phyloP scores from a whole-genome alignment of 53 echinoderm and acorn worm genomes.

The Echinometra lucunter region DNA sequence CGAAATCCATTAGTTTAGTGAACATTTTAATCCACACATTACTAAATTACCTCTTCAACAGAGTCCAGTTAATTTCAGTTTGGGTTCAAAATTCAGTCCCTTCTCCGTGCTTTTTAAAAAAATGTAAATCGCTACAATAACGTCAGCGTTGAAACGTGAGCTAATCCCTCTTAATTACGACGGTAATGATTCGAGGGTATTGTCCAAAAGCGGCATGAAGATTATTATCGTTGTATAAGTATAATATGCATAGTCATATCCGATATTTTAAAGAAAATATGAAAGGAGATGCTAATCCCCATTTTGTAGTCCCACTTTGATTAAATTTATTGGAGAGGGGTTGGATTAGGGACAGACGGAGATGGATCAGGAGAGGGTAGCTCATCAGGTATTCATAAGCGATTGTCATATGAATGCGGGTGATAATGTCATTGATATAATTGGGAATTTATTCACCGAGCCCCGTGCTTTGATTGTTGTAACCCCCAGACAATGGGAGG shows the following conservation, averaged over 20 bases:
- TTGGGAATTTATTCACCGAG: constrained; percentile 51
- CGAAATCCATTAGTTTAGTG: constrained; percentile 38
- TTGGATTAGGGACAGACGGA: constrained; percentile 30
- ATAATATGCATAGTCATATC: constrained; percentile 2
- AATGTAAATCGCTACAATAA: constrained; percentile 17
- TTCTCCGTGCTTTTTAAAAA: background rate
- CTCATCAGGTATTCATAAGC: constrained; percentile 63
- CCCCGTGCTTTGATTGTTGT: constrained; percentile 13
- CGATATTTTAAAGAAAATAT: background rate
- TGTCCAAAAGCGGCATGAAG: constrained; percentile 6
- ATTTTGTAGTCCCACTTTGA: constrained; percentile 49
- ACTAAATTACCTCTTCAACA: background rate
- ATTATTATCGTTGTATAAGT: background rate
- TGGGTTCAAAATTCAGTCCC: background rate
- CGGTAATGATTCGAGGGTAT: background rate
- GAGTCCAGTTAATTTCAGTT: background rate
- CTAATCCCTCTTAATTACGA: background rate
- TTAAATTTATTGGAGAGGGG: constrained; percentile 53
- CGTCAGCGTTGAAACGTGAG: background rate
- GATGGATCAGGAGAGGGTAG: constrained; percentile 29
- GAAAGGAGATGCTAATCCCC: constrained; percentile 40
- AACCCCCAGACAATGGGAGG: constrained; percentile 42
- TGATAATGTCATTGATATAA: constrained; percentile 57
- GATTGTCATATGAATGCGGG: constrained; percentile 23
- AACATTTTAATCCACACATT: background rate